phyloP scores from a whole-genome alignment of 2,113 vertebrate genomes.

The Rhinolophus sinicus region DNA sequence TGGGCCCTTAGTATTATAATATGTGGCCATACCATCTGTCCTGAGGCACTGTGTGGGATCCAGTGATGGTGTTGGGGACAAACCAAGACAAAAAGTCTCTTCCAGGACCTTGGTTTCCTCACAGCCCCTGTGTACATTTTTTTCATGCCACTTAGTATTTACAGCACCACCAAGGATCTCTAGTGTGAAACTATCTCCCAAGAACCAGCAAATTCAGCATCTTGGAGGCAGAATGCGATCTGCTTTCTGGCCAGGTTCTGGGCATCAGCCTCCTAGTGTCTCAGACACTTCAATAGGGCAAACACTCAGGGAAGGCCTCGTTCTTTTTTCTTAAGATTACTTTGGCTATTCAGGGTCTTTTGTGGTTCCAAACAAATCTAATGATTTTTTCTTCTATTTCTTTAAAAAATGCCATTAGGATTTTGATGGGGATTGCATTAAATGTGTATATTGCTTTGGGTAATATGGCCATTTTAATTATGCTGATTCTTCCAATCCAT shows the following conservation, averaged over 20 bases:
- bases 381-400: too few relatives aligned
- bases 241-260: background rate
- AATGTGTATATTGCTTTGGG: too few relatives aligned
- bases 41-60: background rate
- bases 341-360: too few relatives aligned
- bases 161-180: background rate
- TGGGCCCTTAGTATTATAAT: background rate
- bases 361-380: too few relatives aligned
- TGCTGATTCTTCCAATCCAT: too few relatives aligned
- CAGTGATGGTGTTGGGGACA: background rate
- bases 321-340: too few relatives aligned
- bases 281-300: background rate
- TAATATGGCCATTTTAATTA: too few relatives aligned
- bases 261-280: background rate
- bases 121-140: background rate
- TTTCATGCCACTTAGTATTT: background rate
- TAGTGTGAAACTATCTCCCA: background rate
- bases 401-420: too few relatives aligned
- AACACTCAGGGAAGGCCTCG: background rate
- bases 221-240: fast-evolving
- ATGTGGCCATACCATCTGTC: background rate
- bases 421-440: too few relatives aligned
- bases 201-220: background rate
- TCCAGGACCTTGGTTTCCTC: background rate
- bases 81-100: background rate